phyloP scores from a whole-genome alignment of 2,113 vertebrate species.

The Callorhinus ursinus region DNA sequence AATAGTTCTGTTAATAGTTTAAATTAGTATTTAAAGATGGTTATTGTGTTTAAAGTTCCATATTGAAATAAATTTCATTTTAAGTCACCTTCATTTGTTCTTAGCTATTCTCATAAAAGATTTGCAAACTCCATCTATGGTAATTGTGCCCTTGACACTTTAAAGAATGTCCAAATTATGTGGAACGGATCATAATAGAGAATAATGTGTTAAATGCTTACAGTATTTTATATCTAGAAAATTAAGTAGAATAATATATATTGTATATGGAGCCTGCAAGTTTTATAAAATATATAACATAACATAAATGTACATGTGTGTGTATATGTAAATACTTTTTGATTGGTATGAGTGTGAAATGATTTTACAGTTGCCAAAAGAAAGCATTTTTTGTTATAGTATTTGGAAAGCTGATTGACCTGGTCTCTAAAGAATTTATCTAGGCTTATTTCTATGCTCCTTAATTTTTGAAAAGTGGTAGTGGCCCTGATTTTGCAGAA shows the following conservation, averaged over 20 bases:
- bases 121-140: background rate
- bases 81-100: slow-evolving; percentile 16
- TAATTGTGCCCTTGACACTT: slow-evolving; percentile 40
- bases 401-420: background rate
- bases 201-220: background rate
- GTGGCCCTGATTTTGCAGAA: background rate
- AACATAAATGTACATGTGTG: background rate
- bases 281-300: background rate
- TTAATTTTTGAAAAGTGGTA: background rate
- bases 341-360: background rate
- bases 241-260: background rate
- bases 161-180: slow-evolving; percentile 36
- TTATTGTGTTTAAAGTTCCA: background rate
- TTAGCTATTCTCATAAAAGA: slow-evolving; percentile 7
- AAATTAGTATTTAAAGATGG: background rate
- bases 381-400: background rate
- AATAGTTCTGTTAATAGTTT: slow-evolving; percentile 12
- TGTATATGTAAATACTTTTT: background rate
- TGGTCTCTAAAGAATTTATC: background rate
- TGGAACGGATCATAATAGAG: background rate
- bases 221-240: slow-evolving; percentile 15
- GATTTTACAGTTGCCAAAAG: slow-evolving; percentile 5
- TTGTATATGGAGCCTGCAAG: background rate
- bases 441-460: background rate
- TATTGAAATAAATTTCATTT: slow-evolving; percentile 41